Evolutionary conservation across 2,113 vertebrate species (phyloP), one percentile per base, ranked within the genome.

Genomic region (Anolis sagrei): DNA sequence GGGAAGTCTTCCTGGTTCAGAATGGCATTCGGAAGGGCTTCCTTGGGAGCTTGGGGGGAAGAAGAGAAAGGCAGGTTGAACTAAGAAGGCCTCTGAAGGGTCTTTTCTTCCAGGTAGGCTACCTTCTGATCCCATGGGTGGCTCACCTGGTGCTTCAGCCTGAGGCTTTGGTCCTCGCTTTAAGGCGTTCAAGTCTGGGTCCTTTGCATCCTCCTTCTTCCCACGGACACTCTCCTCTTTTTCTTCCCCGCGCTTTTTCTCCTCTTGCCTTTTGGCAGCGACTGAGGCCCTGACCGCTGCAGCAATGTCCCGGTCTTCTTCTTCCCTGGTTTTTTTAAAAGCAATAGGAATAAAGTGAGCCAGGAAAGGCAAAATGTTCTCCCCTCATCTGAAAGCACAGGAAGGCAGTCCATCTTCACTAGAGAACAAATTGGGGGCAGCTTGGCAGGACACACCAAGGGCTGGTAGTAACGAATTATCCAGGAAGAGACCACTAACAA

Each of bases 241-340:
- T 84, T 98, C 98, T 81, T 97, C 95, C 0, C 83, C 89, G 1
- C 95, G 92, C 39, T 92, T 97, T 10, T 95, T 96, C 89, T 97
- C 98, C 2, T 97, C 97, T 88, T 97, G 98, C 58, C 97, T 89
- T 58, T 94, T 96, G 3, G 93, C 94, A 7, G 97, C 97, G 84
- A 98, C 91, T 0, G 98, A 99, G 0, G 98, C 98, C 88, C 97
- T 94, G 88, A 98, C 95, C 0, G 98, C 98, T 4, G 98, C 98
- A 4, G 98, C 98, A 75, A 99, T 68, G 1, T 98, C 98, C 79
- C 97, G 92, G 91, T 99, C 98, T 76, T 99, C 98, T 78, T 99
- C 99, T 76, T 99, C 98, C 90, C 99, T 99, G 88, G 1, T 86
- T 81, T 89, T 79, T 9, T 49, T 88, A 85, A 0, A 39, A 23